Percentiles rank a stretch among this genome's conserved stretches.
Evolutionary conservation across 2,888 invertebrate species (phyloP).

Genomic region (Drosophila emarginata): DNA sequence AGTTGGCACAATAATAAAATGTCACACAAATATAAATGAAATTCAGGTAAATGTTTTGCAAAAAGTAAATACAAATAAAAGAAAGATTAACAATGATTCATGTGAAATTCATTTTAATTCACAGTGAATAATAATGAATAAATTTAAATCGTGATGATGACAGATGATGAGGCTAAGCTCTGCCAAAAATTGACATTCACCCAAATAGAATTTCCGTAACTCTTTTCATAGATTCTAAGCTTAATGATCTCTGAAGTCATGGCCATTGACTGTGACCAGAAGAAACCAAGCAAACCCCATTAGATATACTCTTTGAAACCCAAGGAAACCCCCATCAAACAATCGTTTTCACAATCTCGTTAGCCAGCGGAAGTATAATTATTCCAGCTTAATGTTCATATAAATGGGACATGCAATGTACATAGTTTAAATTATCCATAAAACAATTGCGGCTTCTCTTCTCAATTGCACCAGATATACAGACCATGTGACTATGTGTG

Average conservation of each 20-base stretch:
- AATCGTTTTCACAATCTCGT: constrained; percentile 18
- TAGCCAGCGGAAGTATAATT: constrained; percentile 24
- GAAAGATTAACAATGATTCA: constrained; percentile 28
- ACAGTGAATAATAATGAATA: constrained; percentile 33
- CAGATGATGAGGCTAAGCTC: constrained; percentile 20
- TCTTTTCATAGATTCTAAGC: not conserved
- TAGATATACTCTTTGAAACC: not conserved
- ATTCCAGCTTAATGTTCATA: constrained; percentile 14
- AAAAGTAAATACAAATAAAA: constrained; percentile 22
- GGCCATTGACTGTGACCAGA: constrained; percentile 48
- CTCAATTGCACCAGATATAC: constrained; percentile 27
- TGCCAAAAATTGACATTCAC: constrained; percentile 1
- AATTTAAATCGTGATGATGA: constrained; percentile 17
- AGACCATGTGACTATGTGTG: not conserved
- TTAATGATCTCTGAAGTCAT: constrained; percentile 22
- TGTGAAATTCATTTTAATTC: constrained; percentile 28
- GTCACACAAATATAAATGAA: constrained; percentile 24
- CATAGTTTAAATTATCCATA: constrained; percentile 18
- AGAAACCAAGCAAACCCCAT: not conserved
- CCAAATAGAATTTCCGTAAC: constrained; percentile 2
- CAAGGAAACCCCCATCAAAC: not conserved
- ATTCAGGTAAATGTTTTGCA: constrained; percentile 19
- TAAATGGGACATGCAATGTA: constrained; percentile 29
- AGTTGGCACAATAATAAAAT: constrained; percentile 29
- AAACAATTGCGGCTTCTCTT: constrained; percentile 6